phyloP scores from a whole-genome alignment of 2,113 vertebrate species.

The Cygnus buccinator region DNA sequence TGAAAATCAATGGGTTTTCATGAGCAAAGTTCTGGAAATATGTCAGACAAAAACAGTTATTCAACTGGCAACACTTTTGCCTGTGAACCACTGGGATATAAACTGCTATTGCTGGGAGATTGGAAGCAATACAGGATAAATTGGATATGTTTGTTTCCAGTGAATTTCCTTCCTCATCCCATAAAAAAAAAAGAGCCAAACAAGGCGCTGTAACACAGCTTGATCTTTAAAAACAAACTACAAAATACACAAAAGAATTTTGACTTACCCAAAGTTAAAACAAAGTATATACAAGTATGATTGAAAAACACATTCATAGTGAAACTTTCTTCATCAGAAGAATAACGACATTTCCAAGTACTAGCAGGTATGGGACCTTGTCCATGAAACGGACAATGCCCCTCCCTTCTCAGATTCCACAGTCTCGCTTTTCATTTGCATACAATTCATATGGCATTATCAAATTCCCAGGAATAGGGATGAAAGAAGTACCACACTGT shows the following conservation, averaged over 20 bases:
- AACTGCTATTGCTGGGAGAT: neutral
- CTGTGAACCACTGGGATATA: neutral
- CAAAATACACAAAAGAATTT: neutral
- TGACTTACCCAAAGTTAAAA: neutral
- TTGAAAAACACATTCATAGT: neutral
- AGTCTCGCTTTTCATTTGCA: neutral
- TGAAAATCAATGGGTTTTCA: conserved; percentile 34
- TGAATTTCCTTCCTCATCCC: neutral
- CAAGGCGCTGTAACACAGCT: neutral
- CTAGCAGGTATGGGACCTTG: neutral
- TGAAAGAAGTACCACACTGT: neutral
- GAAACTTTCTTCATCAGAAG: neutral
- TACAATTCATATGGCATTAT: neutral
- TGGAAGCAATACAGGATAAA: neutral
- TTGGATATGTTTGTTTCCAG: neutral
- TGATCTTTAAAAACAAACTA: neutral
- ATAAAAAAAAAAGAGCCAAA: neutral
- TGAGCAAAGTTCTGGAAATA: conserved; percentile 9
- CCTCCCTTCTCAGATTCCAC: neutral
- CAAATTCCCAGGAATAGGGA: neutral
- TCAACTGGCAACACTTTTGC: neutral
- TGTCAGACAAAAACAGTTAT: neutral
- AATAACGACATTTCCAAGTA: neutral
- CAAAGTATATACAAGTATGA: neutral
- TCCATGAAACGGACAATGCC: neutral